Base-by-base conservation (phyloP, 2,888 invertebrate genomes). In the Rhaphigaster nebulosa region DNA sequence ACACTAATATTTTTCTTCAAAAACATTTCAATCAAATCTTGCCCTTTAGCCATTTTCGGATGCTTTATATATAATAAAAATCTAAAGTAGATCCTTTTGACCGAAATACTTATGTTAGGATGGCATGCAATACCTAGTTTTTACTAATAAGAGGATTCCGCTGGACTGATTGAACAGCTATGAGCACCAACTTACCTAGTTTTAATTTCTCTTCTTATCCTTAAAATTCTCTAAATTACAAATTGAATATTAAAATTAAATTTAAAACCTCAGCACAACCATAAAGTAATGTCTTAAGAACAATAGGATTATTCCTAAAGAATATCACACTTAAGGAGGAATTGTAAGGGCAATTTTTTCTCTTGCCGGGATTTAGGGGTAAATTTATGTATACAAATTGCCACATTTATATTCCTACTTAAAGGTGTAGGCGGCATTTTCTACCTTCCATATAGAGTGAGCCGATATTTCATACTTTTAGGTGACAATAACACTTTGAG, bases 301-400 rank as follows among this genome's bases (percentile, higher is more conserved):
- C 70, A 76, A 38, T 38, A 76, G 38, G 20, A 76, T 76, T 38
- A 76, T 76, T 38, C 34, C 18, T 38, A 76, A 4, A 20, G 38
- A 20, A 76, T 34, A 76, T 34, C 34, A 76, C 18, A 76, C 70
- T 76, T 76, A 10, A 76, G 2, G 70, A 76, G 20, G 70, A 76
- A 76, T 76, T 76, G 70, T 76, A 23, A 76, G 70, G 23, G 70
- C 70, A 76, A 76, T 76, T 76, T 76, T 65, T 76, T 76, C 29
- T 2, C 38, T 76, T 76, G 70, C 70, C 20, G 34, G 70, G 34
- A 76, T 76, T 76, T 70, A 70, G 34, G 70, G 34, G 29, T 34
- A 70, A 70, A 70, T 70, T 70, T 70, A 70, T 70, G 70, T 70
- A 29, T 70, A 70, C 70, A 70, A 70, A 70, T 70, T 34, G 34